Conservation (phyloP, 2,888 invertebrate species). For the Sphaerophoria rueppellii region DNA sequence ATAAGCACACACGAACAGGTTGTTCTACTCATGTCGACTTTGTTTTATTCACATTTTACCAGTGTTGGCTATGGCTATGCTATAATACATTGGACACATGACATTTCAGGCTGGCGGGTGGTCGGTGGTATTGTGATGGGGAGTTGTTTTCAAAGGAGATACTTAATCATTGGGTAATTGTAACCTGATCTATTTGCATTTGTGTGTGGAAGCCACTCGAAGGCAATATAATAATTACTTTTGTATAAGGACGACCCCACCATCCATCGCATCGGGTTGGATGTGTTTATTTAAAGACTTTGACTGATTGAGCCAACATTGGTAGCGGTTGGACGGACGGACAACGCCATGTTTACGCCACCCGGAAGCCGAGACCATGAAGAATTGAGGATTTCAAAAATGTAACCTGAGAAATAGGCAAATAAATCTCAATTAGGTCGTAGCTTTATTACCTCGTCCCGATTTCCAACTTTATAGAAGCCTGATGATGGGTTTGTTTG, state of each 20-base stretch:
- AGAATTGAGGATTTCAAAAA: slow-evolving; percentile 29
- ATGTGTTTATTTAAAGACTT: slow-evolving; percentile 58
- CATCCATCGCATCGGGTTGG: slow-evolving; percentile 1
- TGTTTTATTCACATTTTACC: slow-evolving; percentile 58
- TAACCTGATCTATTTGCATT: slow-evolving; percentile 72
- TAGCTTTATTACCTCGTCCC: slow-evolving; percentile 26
- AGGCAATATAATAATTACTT: slow-evolving; percentile 73
- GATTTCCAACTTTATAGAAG: background rate
- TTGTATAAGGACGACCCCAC: slow-evolving; percentile 44
- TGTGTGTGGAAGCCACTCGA: slow-evolving; percentile 68
- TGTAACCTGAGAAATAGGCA: slow-evolving; percentile 56
- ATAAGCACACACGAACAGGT: slow-evolving; percentile 64
- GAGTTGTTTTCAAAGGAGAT: slow-evolving; percentile 56
- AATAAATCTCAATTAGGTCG: slow-evolving; percentile 66
- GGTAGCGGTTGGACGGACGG: background rate
- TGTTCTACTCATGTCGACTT: slow-evolving; percentile 68
- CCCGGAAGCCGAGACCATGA: slow-evolving; percentile 2
- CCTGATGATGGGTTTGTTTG: slow-evolving; percentile 50
- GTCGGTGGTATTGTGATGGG: slow-evolving; percentile 5
- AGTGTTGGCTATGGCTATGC: slow-evolving; percentile 57
- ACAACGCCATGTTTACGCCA: background rate
- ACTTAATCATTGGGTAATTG: slow-evolving; percentile 71
- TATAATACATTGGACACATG: slow-evolving; percentile 31
- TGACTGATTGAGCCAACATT: slow-evolving; percentile 68
- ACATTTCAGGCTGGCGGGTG: slow-evolving; percentile 18